Percentiles rank a stretch among this genome's conserved stretches.
These are phyloP conservation scores for Aurelia sp. DNA, from an alignment of 30 jellyfish, hydroid and myxozoan species.

Conservation along the genomic window DNA sequence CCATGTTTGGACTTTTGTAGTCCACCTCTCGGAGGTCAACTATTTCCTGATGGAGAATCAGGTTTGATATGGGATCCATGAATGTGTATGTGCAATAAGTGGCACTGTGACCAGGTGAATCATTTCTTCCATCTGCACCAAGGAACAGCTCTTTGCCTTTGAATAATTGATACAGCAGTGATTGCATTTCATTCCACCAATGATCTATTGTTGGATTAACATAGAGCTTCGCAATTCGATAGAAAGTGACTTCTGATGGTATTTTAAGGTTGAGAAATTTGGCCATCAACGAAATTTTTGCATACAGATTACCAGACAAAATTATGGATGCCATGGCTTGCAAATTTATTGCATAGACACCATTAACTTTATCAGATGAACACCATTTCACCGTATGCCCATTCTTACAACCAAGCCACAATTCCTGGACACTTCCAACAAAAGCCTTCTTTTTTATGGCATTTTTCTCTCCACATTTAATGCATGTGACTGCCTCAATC, in stretches of 20 bases:
- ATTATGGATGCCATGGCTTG: background rate
- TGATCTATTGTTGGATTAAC: background rate
- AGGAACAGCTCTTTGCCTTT: slow-evolving; percentile 1
- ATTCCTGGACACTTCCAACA: background rate
- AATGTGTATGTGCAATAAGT: slow-evolving; percentile 11
- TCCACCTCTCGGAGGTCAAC: background rate
- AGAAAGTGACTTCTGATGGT: slow-evolving; percentile 20
- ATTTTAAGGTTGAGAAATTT: slow-evolving; percentile 1
- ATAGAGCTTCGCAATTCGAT: background rate
- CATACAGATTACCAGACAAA: slow-evolving; percentile 18
- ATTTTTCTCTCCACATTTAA: background rate
- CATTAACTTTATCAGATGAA: background rate
- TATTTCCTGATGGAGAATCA: background rate
- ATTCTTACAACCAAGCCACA: background rate
- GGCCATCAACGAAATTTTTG: background rate
- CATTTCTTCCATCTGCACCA: slow-evolving; percentile 5
- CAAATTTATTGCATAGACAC: background rate
- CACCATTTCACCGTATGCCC: background rate
- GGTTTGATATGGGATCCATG: background rate
- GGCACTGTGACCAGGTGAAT: background rate
- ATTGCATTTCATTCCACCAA: slow-evolving; percentile 13
- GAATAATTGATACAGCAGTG: background rate
- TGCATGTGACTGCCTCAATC: background rate
- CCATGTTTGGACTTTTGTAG: background rate
- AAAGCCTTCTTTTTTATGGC: background rate